Percentiles rank a stretch among this genome's conserved stretches.
Conservation (phyloP, 1,140 invertebrate species). For the Drosophila miranda region DNA sequence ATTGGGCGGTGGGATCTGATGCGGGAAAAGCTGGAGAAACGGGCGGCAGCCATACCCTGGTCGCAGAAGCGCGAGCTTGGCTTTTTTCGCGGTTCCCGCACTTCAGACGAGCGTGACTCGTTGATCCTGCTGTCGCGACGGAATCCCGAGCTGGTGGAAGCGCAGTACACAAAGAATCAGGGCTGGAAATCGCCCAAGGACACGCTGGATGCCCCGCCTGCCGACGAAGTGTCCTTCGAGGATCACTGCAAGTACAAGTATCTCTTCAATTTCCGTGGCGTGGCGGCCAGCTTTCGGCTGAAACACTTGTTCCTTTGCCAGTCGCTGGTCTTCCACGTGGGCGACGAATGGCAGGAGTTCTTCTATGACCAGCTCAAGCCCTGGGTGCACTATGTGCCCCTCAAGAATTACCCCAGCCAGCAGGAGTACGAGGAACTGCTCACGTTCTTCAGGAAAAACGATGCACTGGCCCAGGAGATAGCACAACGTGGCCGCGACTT, state of each 20-base stretch:
- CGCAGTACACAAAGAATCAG: constrained; percentile 98
- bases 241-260: constrained; percentile 97
- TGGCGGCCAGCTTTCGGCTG: constrained; percentile 98
- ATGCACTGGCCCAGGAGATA: constrained; percentile 89
- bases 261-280: constrained; percentile 97
- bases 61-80: constrained; percentile 88
- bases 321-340: constrained; percentile 98
- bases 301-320: constrained; percentile 97
- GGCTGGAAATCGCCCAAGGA: constrained; percentile 97
- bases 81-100: constrained; percentile 97
- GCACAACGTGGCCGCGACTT: constrained; percentile 92
- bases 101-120: constrained; percentile 94
- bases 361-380: constrained; percentile 96
- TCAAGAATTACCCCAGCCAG: constrained; percentile 87
- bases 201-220: constrained; percentile 91
- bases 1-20: constrained; percentile 96
- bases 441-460: constrained; percentile 90
- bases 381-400: constrained; percentile 98
- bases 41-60: constrained; percentile 90
- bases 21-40: constrained; percentile 87
- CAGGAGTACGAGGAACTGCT: constrained; percentile 88
- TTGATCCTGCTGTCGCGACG: constrained; percentile 93
- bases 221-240: constrained; percentile 93
- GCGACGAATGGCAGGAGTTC: constrained; percentile 97
- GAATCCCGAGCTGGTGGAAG: constrained; percentile 92